Conservation (phyloP, 1,140 invertebrate genomes). For the Mya arenaria region DNA sequence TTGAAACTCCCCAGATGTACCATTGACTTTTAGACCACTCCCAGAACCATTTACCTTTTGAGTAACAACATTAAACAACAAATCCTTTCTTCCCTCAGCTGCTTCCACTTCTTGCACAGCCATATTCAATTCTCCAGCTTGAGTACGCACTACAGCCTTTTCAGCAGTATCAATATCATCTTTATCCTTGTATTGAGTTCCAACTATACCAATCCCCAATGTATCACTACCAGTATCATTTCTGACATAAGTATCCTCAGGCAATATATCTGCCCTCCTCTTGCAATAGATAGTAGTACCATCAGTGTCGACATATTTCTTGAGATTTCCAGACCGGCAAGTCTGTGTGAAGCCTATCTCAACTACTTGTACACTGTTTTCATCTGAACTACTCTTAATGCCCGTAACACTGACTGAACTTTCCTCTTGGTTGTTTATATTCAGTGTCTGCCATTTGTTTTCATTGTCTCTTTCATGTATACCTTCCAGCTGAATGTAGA, state of each 20-base stretch:
- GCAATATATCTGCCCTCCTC: constrained; percentile 35
- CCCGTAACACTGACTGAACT: not conserved
- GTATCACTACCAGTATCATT: no score
- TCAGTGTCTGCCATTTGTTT: not conserved
- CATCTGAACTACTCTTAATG: not conserved
- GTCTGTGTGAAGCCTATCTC: constrained; percentile 26
- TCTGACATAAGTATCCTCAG: constrained; percentile 1
- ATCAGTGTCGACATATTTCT: not conserved
- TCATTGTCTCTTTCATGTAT: not conserved
- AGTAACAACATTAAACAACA: no score
- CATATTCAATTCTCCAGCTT: no score
- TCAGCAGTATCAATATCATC: no score
- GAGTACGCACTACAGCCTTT: no score
- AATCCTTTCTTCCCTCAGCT: no score
- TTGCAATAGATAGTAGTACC: constrained; percentile 22
- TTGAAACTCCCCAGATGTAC: no score
- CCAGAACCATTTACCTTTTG: no score
- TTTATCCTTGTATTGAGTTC: no score
- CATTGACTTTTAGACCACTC: no score
- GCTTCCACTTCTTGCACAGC: no score
- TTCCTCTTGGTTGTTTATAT: not conserved
- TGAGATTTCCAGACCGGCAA: not conserved
- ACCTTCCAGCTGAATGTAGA: constrained; percentile 36
- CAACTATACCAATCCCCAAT: no score
- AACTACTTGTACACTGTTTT: not conserved